These are phyloP conservation scores for Euclidia mi DNA, from an alignment of 2,888 invertebrate species.

Conservation along the genomic window DNA sequence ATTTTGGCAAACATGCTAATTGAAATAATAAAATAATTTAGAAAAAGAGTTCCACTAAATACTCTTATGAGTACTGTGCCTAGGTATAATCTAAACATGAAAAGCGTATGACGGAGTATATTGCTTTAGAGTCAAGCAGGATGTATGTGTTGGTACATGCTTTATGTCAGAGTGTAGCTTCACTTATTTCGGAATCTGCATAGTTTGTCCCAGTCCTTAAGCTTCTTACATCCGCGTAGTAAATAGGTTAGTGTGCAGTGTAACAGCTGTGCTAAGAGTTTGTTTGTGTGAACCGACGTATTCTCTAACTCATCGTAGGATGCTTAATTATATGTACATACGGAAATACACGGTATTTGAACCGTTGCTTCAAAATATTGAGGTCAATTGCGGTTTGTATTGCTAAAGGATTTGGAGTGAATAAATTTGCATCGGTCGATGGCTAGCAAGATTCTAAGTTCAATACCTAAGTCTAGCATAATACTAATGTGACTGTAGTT, in stretches of 20 bases:
- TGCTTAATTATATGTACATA: constrained; percentile 1
- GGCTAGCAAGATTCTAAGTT: too few relatives aligned
- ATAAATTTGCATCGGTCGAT: too few relatives aligned
- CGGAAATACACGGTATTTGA: background rate
- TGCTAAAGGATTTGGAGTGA: too few relatives aligned
- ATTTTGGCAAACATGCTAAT: too few relatives aligned
- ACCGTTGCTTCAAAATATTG: background rate
- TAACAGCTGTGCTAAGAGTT: constrained; percentile 42
- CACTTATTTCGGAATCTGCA: constrained; percentile 17
- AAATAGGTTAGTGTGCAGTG: constrained; percentile 28
- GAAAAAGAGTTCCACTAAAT: too few relatives aligned
- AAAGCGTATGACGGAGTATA: background rate
- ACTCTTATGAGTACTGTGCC: too few relatives aligned
- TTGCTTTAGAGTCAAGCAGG: background rate
- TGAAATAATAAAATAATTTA: too few relatives aligned
- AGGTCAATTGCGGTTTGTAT: too few relatives aligned
- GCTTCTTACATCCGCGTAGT: constrained; percentile 42
- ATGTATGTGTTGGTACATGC: background rate
- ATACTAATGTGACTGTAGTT: too few relatives aligned
- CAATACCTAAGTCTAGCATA: too few relatives aligned
- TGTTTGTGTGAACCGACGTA: constrained; percentile 23
- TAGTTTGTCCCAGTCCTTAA: constrained; percentile 45
- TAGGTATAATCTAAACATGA: too few relatives aligned
- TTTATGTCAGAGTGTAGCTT: constrained; percentile 8
- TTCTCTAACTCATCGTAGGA: constrained; percentile 19